phyloP scores from a whole-genome alignment of 1,140 invertebrate genomes.

The Drosophila cardini region DNA sequence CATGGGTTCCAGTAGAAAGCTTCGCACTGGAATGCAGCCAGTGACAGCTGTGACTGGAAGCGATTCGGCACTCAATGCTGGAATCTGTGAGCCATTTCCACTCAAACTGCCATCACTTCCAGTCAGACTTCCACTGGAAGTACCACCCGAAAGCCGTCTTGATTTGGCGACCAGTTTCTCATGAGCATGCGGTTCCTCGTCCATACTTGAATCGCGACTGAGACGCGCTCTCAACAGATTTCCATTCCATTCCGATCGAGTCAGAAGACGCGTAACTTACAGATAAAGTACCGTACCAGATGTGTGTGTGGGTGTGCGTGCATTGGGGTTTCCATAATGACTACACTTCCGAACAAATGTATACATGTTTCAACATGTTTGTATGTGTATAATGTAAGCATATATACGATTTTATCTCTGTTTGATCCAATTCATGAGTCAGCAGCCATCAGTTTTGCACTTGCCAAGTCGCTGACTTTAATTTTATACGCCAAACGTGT shows the following conservation, averaged over 20 bases:
- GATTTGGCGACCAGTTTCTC: slow-evolving; percentile 59
- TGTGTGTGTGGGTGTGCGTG: slow-evolving; percentile 17
- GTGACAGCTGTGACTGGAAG: not conserved
- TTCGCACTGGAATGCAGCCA: slow-evolving; percentile 8
- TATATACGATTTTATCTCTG: slow-evolving; percentile 12
- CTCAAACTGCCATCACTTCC: not conserved
- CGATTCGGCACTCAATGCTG: not conserved
- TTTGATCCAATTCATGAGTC: slow-evolving; percentile 62
- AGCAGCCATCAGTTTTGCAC: slow-evolving; percentile 16
- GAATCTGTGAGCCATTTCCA: not conserved
- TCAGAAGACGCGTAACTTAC: slow-evolving; percentile 15
- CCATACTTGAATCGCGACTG: slow-evolving; percentile 52
- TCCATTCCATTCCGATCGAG: slow-evolving; percentile 17
- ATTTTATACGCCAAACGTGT: slow-evolving; percentile 3
- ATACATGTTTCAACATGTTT: not conserved
- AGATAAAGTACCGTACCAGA: slow-evolving; percentile 60
- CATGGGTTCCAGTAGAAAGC: slow-evolving; percentile 70
- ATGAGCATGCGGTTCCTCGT: slow-evolving; percentile 64
- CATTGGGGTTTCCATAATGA: slow-evolving; percentile 42
- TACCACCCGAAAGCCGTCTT: not conserved
- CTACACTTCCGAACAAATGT: slow-evolving; percentile 2
- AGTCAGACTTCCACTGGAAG: not conserved
- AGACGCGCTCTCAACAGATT: slow-evolving; percentile 21
- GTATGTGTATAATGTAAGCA: not conserved
- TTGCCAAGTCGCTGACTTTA: not conserved